Percentiles rank a stretch among this genome's conserved stretches.
These are phyloP conservation scores for Pteronotus mesoamericanus DNA, from an alignment of 2,797 vertebrate species.

Conservation along the genomic window DNA sequence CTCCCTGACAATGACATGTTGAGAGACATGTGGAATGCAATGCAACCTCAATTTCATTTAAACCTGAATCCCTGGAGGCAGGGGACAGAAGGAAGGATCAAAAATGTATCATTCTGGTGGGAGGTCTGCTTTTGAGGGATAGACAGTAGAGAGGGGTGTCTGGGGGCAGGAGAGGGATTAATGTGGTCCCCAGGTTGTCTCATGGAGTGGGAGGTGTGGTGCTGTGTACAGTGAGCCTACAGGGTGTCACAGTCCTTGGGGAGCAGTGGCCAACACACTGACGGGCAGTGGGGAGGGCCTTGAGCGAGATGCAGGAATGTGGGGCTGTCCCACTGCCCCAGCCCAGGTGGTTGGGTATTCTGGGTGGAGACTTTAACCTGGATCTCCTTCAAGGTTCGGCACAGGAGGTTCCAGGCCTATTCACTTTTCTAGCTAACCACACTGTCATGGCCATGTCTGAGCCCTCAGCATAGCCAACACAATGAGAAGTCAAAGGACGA, in stretches of 20 bases:
- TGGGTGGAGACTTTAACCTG: neutral
- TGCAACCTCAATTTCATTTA: neutral
- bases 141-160: neutral
- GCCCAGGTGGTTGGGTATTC: neutral
- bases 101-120: neutral
- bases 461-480: neutral
- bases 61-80: neutral
- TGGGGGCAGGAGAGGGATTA: neutral
- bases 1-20: neutral
- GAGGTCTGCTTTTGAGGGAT: neutral
- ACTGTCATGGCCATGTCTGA: neutral
- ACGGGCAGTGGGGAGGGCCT: neutral
- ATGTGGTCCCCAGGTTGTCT: neutral
- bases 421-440: neutral
- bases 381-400: neutral
- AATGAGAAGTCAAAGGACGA: neutral
- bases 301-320: too few species aligned
- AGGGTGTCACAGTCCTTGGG: neutral
- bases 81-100: neutral
- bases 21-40: neutral
- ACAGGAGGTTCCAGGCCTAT: neutral
- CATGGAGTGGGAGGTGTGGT: neutral
- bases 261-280: neutral
- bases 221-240: neutral
- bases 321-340: rapidly evolving